Conservation (phyloP, 2,113 vertebrate species). For the Corythoichthys haematopterus region DNA sequence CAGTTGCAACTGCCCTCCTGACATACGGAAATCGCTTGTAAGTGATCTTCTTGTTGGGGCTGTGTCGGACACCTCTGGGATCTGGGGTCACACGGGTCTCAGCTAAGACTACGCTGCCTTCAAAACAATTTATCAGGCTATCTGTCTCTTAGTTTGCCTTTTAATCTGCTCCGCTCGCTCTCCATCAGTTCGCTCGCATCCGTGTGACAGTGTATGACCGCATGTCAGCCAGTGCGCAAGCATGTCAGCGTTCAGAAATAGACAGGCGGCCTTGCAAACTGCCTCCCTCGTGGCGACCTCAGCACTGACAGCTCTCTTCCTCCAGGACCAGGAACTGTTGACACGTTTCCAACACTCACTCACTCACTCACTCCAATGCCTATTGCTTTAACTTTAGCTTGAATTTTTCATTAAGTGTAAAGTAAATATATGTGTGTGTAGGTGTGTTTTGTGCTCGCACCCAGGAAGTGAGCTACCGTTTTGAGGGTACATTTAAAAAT, state of each 20-base stretch:
- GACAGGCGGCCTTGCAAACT: constrained; percentile 56
- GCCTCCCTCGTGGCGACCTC: constrained; percentile 42
- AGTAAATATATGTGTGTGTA: neutral
- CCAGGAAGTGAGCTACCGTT: constrained; percentile 1
- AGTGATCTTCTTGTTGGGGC: constrained; percentile 9
- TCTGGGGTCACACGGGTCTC: constrained; percentile 19
- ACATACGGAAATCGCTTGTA: constrained; percentile 15
- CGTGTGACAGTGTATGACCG: constrained; percentile 58
- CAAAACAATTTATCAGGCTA: constrained; percentile 23
- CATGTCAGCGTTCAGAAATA: constrained; percentile 57
- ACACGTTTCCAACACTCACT: constrained; percentile 36
- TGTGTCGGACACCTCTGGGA: constrained; percentile 1
- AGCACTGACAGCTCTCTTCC: constrained; percentile 60
- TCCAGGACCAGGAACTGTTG: constrained; percentile 56
- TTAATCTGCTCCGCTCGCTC: constrained; percentile 18
- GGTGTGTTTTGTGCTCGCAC: neutral
- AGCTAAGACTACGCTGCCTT: constrained; percentile 5
- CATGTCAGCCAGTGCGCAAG: constrained; percentile 50
- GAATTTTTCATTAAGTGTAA: constrained; percentile 15
- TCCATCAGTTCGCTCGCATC: constrained; percentile 34
- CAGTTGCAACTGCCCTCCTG: constrained; percentile 3
- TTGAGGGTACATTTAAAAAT: constrained; percentile 32
- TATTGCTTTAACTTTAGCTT: constrained; percentile 34
- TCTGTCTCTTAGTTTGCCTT: constrained; percentile 17
- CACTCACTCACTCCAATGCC: constrained; percentile 14